A percentile compares a stretch with the other conserved stretches of the same genome.
Evolutionary conservation across 1,140 invertebrate species (phyloP).

Genomic region (Bombus difficillimus): DNA sequence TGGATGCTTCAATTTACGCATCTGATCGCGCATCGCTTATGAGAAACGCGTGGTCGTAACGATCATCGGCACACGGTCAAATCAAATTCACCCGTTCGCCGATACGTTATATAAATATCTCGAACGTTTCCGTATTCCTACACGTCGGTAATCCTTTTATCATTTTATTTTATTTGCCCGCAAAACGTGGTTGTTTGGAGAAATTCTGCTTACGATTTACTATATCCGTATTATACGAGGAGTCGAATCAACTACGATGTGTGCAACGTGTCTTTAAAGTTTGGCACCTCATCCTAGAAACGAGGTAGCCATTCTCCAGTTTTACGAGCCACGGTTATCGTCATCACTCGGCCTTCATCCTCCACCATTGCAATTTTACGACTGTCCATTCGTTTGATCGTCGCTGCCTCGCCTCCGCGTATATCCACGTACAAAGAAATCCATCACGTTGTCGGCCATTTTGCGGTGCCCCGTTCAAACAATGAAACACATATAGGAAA

Average conservation of each 20-base stretch:
- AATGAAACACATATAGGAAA: not conserved
- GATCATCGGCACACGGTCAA: not conserved
- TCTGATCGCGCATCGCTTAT: not conserved
- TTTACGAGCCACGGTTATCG: slow-evolving; percentile 4
- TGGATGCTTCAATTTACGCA: not conserved
- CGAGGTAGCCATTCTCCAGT: not conserved
- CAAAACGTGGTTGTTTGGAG: not conserved
- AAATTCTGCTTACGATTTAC: not conserved
- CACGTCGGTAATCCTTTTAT: not conserved
- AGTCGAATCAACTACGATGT: not conserved
- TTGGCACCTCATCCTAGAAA: not conserved
- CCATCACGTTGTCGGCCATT: not conserved
- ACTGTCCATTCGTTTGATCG: not conserved
- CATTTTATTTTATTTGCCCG: not conserved
- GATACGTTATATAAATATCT: not conserved
- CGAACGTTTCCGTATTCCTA: not conserved
- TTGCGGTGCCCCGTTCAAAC: not conserved
- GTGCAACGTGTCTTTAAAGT: not conserved
- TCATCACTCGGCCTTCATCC: not conserved
- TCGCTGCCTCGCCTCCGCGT: not conserved
- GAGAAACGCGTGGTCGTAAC: not conserved
- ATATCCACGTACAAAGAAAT: not conserved
- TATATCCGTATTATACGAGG: no score
- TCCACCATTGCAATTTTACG: not conserved
- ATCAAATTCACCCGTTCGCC: not conserved